Evolutionary conservation across 2,113 vertebrate genomes (phyloP).

Genomic region (Bufo gargarizans): DNA sequence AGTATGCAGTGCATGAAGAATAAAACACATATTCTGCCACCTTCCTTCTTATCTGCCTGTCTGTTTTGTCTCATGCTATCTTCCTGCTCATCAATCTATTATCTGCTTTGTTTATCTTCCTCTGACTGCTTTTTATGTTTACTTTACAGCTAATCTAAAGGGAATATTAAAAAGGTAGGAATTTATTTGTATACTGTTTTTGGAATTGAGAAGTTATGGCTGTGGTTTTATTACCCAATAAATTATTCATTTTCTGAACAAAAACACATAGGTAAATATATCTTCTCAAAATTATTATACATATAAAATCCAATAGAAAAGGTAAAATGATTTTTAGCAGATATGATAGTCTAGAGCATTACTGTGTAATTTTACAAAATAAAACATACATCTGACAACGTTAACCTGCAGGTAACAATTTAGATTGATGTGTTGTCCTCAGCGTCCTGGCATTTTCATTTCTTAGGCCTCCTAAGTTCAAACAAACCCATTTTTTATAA

Average conservation of each 20-base stretch:
- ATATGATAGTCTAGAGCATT: slow-evolving; percentile 16
- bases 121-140: slow-evolving; percentile 50
- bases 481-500: slow-evolving; percentile 81
- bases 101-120: slow-evolving; percentile 56
- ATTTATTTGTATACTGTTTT: slow-evolving; percentile 33
- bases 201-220: slow-evolving; percentile 20
- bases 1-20: background rate
- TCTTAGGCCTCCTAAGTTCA: slow-evolving; percentile 73
- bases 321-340: background rate
- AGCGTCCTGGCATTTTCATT: slow-evolving; percentile 78
- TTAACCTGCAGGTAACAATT: slow-evolving; percentile 69
- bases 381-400: slow-evolving; percentile 34
- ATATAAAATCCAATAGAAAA: background rate
- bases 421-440: slow-evolving; percentile 79
- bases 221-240: background rate
- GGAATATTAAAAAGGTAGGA: slow-evolving; percentile 57
- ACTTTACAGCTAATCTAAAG: slow-evolving; percentile 52
- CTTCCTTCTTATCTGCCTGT: slow-evolving; percentile 27
- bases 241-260: background rate
- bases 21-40: slow-evolving; percentile 43
- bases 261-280: background rate
- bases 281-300: background rate
- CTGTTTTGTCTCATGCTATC: slow-evolving; percentile 55
- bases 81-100: slow-evolving; percentile 56
- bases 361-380: slow-evolving; percentile 29